These are phyloP conservation scores for Piscicola geometra DNA, from an alignment of 2,888 invertebrate species.

Conservation along the genomic window DNA sequence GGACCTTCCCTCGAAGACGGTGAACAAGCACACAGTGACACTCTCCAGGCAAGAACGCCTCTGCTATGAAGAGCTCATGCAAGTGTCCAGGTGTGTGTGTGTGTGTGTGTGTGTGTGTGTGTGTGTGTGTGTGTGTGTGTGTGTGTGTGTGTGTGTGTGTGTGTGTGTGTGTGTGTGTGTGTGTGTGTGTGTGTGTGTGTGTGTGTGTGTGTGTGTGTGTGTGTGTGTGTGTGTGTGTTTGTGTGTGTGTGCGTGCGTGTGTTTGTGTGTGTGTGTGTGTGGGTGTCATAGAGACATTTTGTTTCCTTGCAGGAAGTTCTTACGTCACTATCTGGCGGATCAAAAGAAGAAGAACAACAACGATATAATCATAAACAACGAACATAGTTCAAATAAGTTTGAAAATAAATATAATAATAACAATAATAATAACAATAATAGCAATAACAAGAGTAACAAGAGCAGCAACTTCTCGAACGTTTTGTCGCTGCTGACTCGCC, in stretches of 20 bases:
- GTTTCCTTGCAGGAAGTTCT: not conserved
- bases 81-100: slow-evolving; percentile 24
- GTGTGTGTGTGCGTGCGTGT: no score
- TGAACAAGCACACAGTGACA: slow-evolving; percentile 52
- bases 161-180: no score
- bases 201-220: no score
- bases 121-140: no score
- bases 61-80: slow-evolving; percentile 69
- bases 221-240: no score
- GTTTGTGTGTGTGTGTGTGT: no score
- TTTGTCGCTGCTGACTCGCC: slow-evolving; percentile 72
- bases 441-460: not conserved
- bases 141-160: no score
- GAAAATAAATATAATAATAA: not conserved
- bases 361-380: not conserved
- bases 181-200: no score
- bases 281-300: no score
- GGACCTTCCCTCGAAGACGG: slow-evolving; percentile 66
- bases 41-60: slow-evolving; percentile 55
- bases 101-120: no score
- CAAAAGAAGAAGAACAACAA: not conserved
- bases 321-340: not conserved
- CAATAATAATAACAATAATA: not conserved
- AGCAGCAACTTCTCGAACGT: slow-evolving; percentile 49
- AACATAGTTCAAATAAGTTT: not conserved